Base-by-base conservation (phyloP, 2,797 vertebrate species). In the Heteromormyrus szaboi region DNA sequence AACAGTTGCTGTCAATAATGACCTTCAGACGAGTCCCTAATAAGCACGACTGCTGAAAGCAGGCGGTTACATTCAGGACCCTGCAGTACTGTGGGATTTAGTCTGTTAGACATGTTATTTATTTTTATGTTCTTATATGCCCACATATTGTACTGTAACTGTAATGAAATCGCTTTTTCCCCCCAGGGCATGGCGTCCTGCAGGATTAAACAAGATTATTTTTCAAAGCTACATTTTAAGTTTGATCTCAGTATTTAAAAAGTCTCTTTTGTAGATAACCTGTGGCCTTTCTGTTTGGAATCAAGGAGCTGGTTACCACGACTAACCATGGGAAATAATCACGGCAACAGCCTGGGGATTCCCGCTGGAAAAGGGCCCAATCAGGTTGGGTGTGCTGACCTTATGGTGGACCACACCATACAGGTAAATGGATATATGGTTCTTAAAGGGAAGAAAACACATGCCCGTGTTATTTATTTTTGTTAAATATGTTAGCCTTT, bases 331-430 rank as follows among this genome's bases (percentile, higher is more conserved):
- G 95, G 94, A 87, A 95, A 93, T 91, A 88, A 72, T 88, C 91
- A 87, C 89, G 92, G 94, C 59, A 95, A 93, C 76, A 92, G 93
- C 14, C 93, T 95, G 9, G 94, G 94, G 91, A 98, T 99, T 90
- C 98, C 98, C 9, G 81, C 91, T 88, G 96, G 96, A 85, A 98
- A 97, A 85, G 98, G 98, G 0, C 96, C 97, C 0, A 92, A 97
- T 46, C 79, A 93, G 0, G 97, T 99, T 84, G 98, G 98, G 65
- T 99, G 97, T 89, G 96, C 97, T 0, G 98, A 99, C 90, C 92
- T 99, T 91, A 99, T 99, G 98, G 95, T 96, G 92, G 95, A 96
- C 90, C 94, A 97, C 89, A 96, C 95, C 2, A 86, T 89, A 51
- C 92, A 97, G 97, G 98, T 98, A 94, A 89, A 88, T 68, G 25